These are phyloP conservation scores for Ernsta delagoae DNA, from an alignment of 2,888 invertebrate species.

Conservation along the genomic window DNA sequence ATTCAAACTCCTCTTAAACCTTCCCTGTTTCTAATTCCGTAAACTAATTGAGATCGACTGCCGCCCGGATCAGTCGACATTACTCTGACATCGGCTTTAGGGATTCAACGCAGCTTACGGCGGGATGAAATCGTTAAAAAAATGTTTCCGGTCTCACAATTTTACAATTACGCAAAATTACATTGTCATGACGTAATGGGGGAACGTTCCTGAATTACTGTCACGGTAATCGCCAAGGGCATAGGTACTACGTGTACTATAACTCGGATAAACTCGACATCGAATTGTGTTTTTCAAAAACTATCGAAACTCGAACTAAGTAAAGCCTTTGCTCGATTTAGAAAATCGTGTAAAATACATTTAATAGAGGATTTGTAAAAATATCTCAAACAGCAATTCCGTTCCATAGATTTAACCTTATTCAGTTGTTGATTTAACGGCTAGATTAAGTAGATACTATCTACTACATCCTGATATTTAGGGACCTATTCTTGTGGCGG, in stretches of 20 bases:
- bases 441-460: neutral
- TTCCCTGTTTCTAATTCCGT: constrained; percentile 26
- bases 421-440: neutral
- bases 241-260: no score
- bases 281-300: no score
- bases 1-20: constrained; percentile 20
- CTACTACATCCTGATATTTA: neutral
- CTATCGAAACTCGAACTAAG: no score
- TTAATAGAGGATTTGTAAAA: no score
- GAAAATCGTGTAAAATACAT: no score
- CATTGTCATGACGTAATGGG: no score
- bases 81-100: constrained; percentile 10
- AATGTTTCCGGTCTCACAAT: neutral
- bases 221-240: no score
- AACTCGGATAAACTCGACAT: no score
- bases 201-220: no score
- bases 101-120: neutral
- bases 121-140: neutral
- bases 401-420: no score
- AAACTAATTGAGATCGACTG: constrained; percentile 28
- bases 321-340: no score
- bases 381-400: no score
- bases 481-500: neutral
- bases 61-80: constrained; percentile 13
- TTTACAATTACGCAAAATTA: neutral